Conservation (phyloP, 2,797 vertebrate species). For the Enteromius paludinosus region DNA sequence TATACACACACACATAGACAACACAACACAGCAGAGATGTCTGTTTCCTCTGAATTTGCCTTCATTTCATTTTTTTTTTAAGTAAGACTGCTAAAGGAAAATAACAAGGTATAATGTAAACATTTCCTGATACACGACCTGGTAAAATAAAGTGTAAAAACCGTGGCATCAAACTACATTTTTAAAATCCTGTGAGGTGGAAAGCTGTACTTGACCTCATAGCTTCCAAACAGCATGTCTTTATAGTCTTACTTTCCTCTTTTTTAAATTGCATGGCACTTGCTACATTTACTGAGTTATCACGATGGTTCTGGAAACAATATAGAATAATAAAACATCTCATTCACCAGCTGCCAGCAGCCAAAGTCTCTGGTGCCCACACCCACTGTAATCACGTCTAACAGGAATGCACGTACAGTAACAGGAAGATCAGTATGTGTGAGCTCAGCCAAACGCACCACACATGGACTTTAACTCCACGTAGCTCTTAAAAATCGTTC, state of each 20-base stretch:
- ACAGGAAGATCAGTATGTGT: constrained; percentile 80
- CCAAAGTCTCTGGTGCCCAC: constrained; percentile 79
- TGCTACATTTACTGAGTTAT: constrained; percentile 79
- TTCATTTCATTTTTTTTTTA: constrained; percentile 80
- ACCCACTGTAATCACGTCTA: constrained; percentile 83
- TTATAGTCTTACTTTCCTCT: neutral
- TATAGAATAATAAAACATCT: constrained; percentile 77
- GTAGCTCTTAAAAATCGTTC: constrained; percentile 23
- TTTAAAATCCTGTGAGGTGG: constrained; percentile 58
- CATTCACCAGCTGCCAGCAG: constrained; percentile 81
- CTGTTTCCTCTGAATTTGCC: constrained; percentile 81
- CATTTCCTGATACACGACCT: constrained; percentile 80
- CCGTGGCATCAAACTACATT: constrained; percentile 64
- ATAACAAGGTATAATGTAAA: constrained; percentile 88
- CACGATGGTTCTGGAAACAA: constrained; percentile 68
- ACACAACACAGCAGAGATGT: constrained; percentile 77
- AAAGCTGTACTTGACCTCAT: constrained; percentile 73
- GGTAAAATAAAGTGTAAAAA: constrained; percentile 58
- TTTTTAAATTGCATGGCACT: constrained; percentile 65
- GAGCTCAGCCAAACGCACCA: constrained; percentile 66
- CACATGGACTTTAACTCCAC: constrained; percentile 42
- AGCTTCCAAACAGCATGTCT: constrained; percentile 68
- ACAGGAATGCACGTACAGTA: constrained; percentile 82
- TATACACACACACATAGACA: constrained; percentile 15
- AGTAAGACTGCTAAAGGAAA: constrained; percentile 90